Conservation (phyloP, 2,797 vertebrate species). For the Dendrocincla fuliginosa region DNA sequence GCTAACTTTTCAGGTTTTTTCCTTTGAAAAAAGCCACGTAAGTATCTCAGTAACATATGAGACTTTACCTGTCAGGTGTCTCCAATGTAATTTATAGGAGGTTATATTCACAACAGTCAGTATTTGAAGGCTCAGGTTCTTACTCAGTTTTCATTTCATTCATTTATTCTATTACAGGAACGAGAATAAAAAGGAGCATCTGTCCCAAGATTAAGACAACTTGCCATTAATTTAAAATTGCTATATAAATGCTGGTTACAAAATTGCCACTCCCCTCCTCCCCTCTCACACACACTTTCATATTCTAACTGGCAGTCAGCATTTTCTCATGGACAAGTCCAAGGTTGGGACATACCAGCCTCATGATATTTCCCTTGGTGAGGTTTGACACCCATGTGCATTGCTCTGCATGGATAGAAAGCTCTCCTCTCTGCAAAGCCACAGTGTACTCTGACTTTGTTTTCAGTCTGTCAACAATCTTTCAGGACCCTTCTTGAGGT, state of each 20-base stretch:
- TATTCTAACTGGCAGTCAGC: background rate
- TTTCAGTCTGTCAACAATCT: background rate
- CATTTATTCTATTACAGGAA: constrained; percentile 10
- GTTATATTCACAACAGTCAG: constrained; percentile 8
- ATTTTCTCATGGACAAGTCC: background rate
- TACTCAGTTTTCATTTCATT: constrained; percentile 38
- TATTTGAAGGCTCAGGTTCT: background rate
- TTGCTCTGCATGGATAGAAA: background rate
- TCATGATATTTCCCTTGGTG: accelerated
- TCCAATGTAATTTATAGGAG: constrained; percentile 33
- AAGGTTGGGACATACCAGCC: background rate
- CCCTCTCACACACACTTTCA: background rate
- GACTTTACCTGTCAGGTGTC: background rate
- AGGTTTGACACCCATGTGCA: background rate
- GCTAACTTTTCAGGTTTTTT: constrained; percentile 8
- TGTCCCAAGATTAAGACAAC: constrained; percentile 5
- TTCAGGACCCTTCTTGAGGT: background rate
- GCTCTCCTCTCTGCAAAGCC: background rate
- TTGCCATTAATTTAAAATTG: constrained; percentile 14
- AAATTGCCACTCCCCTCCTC: background rate
- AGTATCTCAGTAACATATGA: constrained; percentile 10
- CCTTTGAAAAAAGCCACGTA: background rate
- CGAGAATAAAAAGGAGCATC: constrained; percentile 3
- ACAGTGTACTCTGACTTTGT: background rate
- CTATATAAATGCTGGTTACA: background rate